phyloP scores from a whole-genome alignment of 2,888 invertebrate species.

The Pollenia griseotomentosa region DNA sequence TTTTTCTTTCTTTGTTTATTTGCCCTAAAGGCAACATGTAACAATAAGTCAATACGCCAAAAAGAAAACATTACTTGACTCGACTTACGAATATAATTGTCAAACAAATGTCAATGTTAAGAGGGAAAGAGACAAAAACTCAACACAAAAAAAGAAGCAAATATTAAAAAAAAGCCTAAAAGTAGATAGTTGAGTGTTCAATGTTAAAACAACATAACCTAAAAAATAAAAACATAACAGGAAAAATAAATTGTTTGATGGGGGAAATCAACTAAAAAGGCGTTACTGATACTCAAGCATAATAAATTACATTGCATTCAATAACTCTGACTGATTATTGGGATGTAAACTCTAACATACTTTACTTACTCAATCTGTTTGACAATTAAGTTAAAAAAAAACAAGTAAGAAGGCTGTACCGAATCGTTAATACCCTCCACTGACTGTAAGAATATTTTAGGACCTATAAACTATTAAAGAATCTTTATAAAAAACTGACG shows the following conservation, averaged over 20 bases:
- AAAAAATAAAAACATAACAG: neutral
- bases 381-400: neutral
- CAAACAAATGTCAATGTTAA: constrained; percentile 77
- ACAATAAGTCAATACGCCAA: constrained; percentile 69
- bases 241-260: neutral
- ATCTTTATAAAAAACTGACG: too few relatives aligned
- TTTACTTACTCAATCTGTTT: neutral
- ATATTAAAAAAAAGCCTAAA: constrained; percentile 21
- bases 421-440: too few relatives aligned
- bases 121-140: neutral
- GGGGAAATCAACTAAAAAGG: constrained; percentile 30
- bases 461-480: too few relatives aligned
- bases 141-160: neutral
- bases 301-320: constrained; percentile 49
- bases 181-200: constrained; percentile 16
- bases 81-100: constrained; percentile 79
- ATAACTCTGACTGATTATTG: constrained; percentile 27
- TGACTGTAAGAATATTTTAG: too few relatives aligned
- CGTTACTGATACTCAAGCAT: constrained; percentile 26
- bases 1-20: constrained; percentile 9
- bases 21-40: constrained; percentile 63
- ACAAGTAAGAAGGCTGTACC: too few relatives aligned
- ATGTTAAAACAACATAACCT: constrained; percentile 45
- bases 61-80: constrained; percentile 58
- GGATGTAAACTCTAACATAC: neutral